Base-by-base conservation (phyloP, 1,140 invertebrate species). In the Phymorhynchus buccinoides region DNA sequence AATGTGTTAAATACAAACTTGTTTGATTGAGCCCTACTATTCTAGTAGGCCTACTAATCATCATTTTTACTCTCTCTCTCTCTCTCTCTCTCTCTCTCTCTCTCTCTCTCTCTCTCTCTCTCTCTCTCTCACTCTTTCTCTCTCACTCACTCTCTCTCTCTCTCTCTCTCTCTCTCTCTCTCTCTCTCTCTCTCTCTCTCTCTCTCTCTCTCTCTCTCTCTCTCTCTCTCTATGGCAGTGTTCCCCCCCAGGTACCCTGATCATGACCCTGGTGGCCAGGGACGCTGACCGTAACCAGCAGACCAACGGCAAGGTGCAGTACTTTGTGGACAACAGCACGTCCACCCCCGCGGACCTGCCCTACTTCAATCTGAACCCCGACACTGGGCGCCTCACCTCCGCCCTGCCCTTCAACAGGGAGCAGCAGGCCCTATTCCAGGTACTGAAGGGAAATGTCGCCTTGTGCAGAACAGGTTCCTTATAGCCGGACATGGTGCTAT, bases 281-380 rank as follows among this genome's bases (percentile, higher is more conserved):
- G 87, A 88, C 83, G 84, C 30, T 6, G 87, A 88, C 44, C 84
- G 68, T 30, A 85, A 88, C 39, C 85, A 83, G 77, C 27, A 9
- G n/a, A 75, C 79, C 12, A 88, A 88, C 84, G 87, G 83, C 6
- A 81, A 78, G 44, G 87, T 88, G 22, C 16, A 77, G 66, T 88
- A 83, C 66, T 83, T 42, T 14, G n/a, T 87, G 22, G 83, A 84
- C 44, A 44, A 78, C 56, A 37, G 3, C 42, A 73, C 44, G 30
- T 80, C 39, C 66, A 41, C 30, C 7, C 30, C 35, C 9, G 52
- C 62, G 18, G 80, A 85, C 62, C 81, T 37, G 35, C 27, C 75
- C 3, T 73, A 41, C 62, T 87, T 87, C 42, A 37, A 35, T 39
- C 30, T 85, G 1, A 39, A 86, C 68, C 32, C 62, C 32, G 71